A percentile compares a stretch with the other conserved stretches of the same genome.
Evolutionary conservation across 37 sponge, comb jelly and placozoan genomes (phyloP).

Genomic region (Agelas oroides): DNA sequence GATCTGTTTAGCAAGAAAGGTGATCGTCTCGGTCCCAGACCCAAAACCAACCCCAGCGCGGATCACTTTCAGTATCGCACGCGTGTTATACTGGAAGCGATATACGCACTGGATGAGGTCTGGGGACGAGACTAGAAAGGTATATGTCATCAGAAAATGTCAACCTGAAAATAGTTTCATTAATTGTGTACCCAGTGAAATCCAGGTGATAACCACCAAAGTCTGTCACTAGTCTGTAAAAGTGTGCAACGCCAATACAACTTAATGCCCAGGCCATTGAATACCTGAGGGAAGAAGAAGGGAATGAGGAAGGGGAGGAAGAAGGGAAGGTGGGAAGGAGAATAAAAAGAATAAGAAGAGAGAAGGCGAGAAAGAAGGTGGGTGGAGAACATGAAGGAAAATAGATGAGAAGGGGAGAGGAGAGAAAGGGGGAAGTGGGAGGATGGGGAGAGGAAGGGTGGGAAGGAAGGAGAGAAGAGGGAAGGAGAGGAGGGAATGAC

Average conservation of each 20-base stretch:
- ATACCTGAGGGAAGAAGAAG: background rate
- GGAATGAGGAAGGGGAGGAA: background rate
- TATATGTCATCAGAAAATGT: too few relatives aligned
- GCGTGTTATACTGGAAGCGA: too few relatives aligned
- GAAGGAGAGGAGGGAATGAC: background rate
- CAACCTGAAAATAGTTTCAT: too few relatives aligned
- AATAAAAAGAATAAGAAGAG: background rate
- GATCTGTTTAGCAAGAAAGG: too few relatives aligned
- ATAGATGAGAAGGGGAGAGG: background rate
- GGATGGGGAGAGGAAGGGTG: background rate
- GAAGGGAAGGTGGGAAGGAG: background rate
- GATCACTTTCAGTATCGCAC: too few relatives aligned
- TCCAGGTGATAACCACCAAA: conserved; percentile 80
- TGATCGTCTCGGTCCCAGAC: too few relatives aligned
- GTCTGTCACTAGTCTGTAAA: conserved; percentile 75
- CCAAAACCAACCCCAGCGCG: too few relatives aligned
- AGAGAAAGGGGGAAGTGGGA: background rate
- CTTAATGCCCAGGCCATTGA: conserved; percentile 64
- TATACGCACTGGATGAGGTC: too few relatives aligned
- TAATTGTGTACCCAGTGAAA: conserved; percentile 86
- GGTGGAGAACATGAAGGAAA: background rate
- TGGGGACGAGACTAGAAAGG: too few relatives aligned
- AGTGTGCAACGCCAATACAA: conserved; percentile 56
- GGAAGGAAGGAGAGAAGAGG: background rate
- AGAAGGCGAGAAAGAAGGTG: background rate